Conservation (phyloP, 2,113 vertebrate genomes). For the Rhadina sibilatrix region DNA sequence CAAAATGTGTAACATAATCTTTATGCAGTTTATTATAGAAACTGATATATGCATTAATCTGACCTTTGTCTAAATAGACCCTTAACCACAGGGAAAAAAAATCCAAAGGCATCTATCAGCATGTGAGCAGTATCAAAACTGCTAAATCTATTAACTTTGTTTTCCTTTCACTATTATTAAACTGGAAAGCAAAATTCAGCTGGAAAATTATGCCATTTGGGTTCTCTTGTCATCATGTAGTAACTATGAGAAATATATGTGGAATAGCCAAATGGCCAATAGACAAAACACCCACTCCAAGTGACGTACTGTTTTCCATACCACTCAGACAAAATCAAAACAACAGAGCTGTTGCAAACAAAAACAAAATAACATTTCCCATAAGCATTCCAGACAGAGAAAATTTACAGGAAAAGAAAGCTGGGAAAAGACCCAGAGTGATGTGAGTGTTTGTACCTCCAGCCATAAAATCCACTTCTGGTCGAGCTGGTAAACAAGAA, state of each 20-base stretch:
- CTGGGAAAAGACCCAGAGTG: conserved; percentile 76
- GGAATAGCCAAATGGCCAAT: conserved; percentile 81
- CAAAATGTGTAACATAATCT: conserved; percentile 74
- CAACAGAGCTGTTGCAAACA: conserved; percentile 85
- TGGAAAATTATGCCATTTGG: conserved; percentile 78
- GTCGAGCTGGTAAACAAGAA: conserved; percentile 34
- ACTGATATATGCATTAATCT: conserved; percentile 72
- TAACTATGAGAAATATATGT: conserved; percentile 83
- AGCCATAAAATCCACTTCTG: conserved; percentile 15
- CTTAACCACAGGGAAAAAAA: conserved; percentile 51
- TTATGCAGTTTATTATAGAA: conserved; percentile 72
- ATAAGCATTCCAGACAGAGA: conserved; percentile 84
- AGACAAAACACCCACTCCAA: conserved; percentile 85
- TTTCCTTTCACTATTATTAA: conserved; percentile 79
- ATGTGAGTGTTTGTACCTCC: conserved; percentile 58
- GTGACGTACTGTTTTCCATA: conserved; percentile 87
- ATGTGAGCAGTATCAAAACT: conserved; percentile 68
- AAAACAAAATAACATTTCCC: conserved; percentile 87
- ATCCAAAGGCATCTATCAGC: conserved; percentile 51
- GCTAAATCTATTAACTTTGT: conserved; percentile 77
- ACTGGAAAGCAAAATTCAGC: conserved; percentile 76
- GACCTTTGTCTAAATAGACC: conserved; percentile 71
- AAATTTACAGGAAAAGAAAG: conserved; percentile 79
- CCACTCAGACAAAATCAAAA: conserved; percentile 87
- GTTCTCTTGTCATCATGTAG: conserved; percentile 82